Conservation (phyloP, 2,888 invertebrate species). For the Meiosimyza decipiens region DNA sequence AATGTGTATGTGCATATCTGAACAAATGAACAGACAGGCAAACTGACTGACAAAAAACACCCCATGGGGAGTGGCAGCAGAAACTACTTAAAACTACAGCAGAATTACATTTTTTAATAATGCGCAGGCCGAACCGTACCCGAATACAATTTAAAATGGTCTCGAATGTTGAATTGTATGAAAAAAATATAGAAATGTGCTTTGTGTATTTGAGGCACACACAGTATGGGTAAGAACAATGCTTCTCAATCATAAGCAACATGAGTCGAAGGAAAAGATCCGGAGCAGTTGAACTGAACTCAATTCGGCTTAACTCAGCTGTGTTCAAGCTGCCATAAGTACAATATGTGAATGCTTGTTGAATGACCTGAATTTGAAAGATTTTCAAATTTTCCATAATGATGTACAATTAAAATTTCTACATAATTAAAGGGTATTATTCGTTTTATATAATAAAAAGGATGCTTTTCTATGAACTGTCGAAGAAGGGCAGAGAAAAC, state of each 20-base stretch:
- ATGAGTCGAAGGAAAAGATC: too few species aligned
- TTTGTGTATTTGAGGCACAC: not conserved
- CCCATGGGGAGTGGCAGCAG: conserved; percentile 21
- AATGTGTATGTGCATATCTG: not conserved
- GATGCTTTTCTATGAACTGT: too few species aligned
- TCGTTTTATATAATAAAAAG: too few species aligned
- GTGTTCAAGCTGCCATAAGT: too few species aligned
- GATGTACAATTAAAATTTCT: conserved; percentile 13
- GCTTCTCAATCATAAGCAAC: not conserved
- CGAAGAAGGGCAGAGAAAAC: too few species aligned
- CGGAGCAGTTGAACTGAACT: too few species aligned
- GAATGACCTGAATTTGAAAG: conserved; percentile 33
- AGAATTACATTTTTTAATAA: not conserved
- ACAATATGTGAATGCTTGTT: conserved; percentile 2
- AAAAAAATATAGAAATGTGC: conserved; percentile 18
- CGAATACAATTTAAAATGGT: conserved; percentile 7
- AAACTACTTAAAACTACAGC: not conserved
- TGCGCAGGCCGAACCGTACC: not conserved
- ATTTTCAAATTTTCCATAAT: conserved; percentile 19
- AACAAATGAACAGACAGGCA: not conserved
- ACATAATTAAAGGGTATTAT: too few species aligned
- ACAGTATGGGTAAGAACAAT: too few species aligned
- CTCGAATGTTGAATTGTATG: conserved; percentile 19
- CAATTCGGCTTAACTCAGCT: too few species aligned
- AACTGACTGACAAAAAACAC: conserved; percentile 10